phyloP scores from a whole-genome alignment of 2,113 vertebrate genomes.

The Semnopithecus entellus region DNA sequence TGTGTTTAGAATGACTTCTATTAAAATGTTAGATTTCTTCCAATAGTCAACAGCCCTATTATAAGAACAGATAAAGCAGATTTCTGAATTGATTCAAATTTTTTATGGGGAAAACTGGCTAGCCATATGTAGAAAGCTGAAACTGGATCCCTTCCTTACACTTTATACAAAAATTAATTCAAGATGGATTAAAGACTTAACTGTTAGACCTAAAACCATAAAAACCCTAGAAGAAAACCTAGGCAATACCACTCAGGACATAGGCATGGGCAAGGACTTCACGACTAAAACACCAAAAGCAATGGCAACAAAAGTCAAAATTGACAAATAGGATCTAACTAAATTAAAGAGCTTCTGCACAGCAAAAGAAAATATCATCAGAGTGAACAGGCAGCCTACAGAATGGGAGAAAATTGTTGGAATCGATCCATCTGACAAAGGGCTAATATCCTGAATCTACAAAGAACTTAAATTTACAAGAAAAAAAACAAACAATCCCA shows the following conservation, averaged over 20 bases:
- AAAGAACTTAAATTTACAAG: not conserved
- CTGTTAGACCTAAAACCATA: not conserved
- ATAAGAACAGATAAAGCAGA: not conserved
- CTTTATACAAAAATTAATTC: not conserved
- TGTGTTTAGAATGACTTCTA: not conserved
- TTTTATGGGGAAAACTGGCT: not conserved
- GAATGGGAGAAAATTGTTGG: not conserved
- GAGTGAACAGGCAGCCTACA: not conserved
- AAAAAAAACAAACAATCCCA: not conserved
- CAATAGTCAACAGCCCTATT: rapidly evolving
- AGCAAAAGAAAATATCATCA: not conserved
- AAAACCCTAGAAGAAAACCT: not conserved
- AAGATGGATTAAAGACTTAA: not conserved
- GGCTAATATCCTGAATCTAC: not conserved
- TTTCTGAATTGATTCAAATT: not conserved
- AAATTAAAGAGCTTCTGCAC: not conserved
- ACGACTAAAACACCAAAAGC: not conserved
- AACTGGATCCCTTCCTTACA: too few relatives aligned
- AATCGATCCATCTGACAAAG: not conserved
- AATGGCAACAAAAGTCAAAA: not conserved
- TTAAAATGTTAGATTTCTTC: not conserved
- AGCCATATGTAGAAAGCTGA: too few relatives aligned
- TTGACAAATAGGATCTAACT: not conserved
- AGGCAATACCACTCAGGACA: not conserved
- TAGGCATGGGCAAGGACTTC: not conserved